These are phyloP conservation scores for Sebastes umbrosus DNA, from an alignment of 2,797 vertebrate genomes.

Conservation along the genomic window DNA sequence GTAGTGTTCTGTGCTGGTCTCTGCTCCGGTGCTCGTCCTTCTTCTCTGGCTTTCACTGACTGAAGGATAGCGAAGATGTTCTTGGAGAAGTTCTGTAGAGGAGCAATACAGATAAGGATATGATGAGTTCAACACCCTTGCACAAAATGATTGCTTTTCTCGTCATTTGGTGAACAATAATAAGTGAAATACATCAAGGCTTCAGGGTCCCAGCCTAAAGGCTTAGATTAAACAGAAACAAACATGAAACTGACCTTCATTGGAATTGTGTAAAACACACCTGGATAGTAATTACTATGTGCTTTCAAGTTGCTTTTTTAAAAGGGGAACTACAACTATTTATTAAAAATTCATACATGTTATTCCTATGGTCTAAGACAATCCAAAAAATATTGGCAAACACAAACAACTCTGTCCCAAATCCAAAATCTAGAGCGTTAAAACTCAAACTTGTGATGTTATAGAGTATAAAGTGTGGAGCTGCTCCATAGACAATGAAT, in stretches of 20 bases:
- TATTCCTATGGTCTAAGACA: too few relatives aligned
- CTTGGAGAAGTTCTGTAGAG: constrained; percentile 95
- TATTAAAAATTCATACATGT: too few relatives aligned
- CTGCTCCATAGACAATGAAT: too few relatives aligned
- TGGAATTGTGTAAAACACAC: background rate
- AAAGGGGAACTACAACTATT: too few relatives aligned
- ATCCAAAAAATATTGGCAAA: too few relatives aligned
- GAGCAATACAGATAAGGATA: background rate
- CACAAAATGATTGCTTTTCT: background rate
- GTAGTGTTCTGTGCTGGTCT: constrained; percentile 92
- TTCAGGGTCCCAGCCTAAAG: background rate
- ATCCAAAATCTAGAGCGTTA: too few relatives aligned
- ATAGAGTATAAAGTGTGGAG: too few relatives aligned
- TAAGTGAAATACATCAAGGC: background rate
- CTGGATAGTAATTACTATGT: background rate
- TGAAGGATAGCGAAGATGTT: constrained; percentile 99
- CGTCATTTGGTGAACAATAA: background rate
- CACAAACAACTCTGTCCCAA: too few relatives aligned
- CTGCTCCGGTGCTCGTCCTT: constrained; percentile 96
- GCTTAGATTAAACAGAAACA: background rate
- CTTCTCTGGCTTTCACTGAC: constrained; percentile 98
- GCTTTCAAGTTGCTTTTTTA: background rate
- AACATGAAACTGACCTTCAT: background rate
- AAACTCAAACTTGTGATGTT: too few relatives aligned
- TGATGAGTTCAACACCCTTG: background rate